Evolutionary conservation across 2,113 vertebrate species (phyloP).

Genomic region (Pseudonaja textilis): DNA sequence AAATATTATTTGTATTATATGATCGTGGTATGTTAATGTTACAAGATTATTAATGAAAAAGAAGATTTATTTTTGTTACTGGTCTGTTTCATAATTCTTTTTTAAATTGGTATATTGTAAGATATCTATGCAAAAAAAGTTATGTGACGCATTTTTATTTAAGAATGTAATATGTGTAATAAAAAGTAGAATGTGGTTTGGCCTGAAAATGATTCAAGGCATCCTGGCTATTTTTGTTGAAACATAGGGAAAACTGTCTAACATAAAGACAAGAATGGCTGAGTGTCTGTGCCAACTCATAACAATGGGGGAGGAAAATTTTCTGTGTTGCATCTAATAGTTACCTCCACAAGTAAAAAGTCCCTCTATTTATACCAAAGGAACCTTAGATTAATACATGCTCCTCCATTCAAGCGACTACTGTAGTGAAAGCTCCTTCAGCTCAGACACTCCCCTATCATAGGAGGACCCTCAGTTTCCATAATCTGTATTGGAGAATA

Average conservation of each 20-base stretch:
- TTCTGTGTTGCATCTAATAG: not conserved
- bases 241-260: not conserved
- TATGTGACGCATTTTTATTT: slow-evolving; percentile 99
- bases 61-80: slow-evolving; percentile 99
- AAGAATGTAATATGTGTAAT: slow-evolving; percentile 99
- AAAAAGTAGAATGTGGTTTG: slow-evolving; percentile 99
- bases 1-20: slow-evolving; percentile 99
- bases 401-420: not conserved
- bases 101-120: slow-evolving; percentile 99
- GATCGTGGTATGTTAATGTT: slow-evolving; percentile 99
- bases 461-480: not conserved
- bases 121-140: slow-evolving; percentile 99
- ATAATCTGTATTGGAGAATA: not conserved
- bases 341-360: not conserved
- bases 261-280: not conserved
- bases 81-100: slow-evolving; percentile 99
- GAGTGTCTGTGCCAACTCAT: not conserved
- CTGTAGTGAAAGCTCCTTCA: not conserved
- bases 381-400: not conserved
- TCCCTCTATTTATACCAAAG: not conserved
- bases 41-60: slow-evolving; percentile 99
- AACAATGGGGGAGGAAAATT: not conserved
- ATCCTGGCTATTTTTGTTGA: slow-evolving; percentile 50
- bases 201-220: slow-evolving; percentile 70
- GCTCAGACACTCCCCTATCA: not conserved